These are phyloP conservation scores for Axinella damicornis DNA, from an alignment of 37 sponge, comb jelly and placozoan genomes.

Conservation along the genomic window DNA sequence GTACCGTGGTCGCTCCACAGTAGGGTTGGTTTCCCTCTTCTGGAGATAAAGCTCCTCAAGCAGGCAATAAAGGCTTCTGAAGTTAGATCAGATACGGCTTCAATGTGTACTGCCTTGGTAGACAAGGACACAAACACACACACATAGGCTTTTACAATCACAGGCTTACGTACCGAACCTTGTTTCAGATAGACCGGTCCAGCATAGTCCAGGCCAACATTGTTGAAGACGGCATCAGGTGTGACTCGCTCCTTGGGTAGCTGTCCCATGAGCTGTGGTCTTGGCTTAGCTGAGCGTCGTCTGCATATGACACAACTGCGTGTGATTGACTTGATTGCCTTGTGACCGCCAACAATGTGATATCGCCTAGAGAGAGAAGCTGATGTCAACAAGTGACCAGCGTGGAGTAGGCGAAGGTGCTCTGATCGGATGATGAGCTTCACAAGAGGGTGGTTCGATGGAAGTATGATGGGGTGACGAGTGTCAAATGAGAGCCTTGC, in stretches of 20 bases:
- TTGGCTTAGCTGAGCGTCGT: slow-evolving; percentile 20
- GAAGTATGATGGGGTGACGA: slow-evolving; percentile 42
- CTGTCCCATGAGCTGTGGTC: slow-evolving; percentile 42
- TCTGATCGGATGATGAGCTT: slow-evolving; percentile 32
- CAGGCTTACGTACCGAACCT: slow-evolving; percentile 31
- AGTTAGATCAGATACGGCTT: slow-evolving; percentile 37
- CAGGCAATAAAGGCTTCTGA: slow-evolving; percentile 45
- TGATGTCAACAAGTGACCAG: slow-evolving; percentile 8
- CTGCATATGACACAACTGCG: slow-evolving; percentile 53
- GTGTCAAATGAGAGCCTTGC: slow-evolving; percentile 1
- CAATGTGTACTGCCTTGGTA: slow-evolving; percentile 49
- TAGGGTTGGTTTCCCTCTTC: slow-evolving; percentile 38
- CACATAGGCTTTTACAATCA: slow-evolving; percentile 37
- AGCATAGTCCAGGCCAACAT: slow-evolving; percentile 57
- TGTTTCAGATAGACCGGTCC: slow-evolving; percentile 42
- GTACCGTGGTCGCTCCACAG: slow-evolving; percentile 58
- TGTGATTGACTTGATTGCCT: slow-evolving; percentile 29
- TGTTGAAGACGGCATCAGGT: slow-evolving; percentile 22
- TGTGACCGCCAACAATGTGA: slow-evolving; percentile 38
- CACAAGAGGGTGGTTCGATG: slow-evolving; percentile 9
- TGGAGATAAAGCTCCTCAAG: slow-evolving; percentile 35
- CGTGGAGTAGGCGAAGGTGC: slow-evolving; percentile 29
- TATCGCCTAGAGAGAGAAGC: slow-evolving; percentile 13
- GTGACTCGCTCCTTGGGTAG: slow-evolving; percentile 39
- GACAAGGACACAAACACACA: slow-evolving; percentile 39